Evolutionary conservation across 2,113 vertebrate genomes (phyloP).

Genomic region (Sinocyclocheilus grahami): DNA sequence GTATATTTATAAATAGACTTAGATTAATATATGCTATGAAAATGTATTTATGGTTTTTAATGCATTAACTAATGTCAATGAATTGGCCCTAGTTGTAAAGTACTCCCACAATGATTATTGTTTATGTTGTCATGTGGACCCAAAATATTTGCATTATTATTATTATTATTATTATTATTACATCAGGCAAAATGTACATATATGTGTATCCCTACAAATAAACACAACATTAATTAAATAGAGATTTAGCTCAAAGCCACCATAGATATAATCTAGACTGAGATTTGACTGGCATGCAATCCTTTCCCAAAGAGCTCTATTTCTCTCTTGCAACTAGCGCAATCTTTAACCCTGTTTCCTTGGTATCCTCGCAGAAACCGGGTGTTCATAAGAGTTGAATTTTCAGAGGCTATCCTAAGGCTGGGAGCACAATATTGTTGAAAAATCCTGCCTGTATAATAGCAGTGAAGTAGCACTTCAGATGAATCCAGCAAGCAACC

Average conservation of each 20-base stretch:
- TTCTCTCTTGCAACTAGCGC: constrained; percentile 19
- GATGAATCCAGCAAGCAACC: constrained; percentile 47
- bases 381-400: constrained; percentile 51
- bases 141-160: neutral
- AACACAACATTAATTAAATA: neutral
- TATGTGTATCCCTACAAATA: neutral
- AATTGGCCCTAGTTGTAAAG: no score
- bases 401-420: constrained; percentile 41
- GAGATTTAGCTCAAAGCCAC: neutral
- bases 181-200: neutral
- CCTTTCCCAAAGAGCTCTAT: constrained; percentile 2
- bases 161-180: neutral
- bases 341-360: constrained; percentile 32
- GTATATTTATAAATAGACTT: no score
- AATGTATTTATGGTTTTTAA: no score
- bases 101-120: no score
- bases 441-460: constrained; percentile 49
- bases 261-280: neutral
- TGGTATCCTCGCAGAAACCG: constrained; percentile 43
- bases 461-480: constrained; percentile 52
- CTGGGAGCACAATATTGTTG: constrained; percentile 44
- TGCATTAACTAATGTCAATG: no score
- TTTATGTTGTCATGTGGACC: neutral
- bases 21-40: no score
- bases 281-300: constrained; percentile 39